Conservation (phyloP, 2,797 vertebrate genomes). For the Passerculus sandwichensis region DNA sequence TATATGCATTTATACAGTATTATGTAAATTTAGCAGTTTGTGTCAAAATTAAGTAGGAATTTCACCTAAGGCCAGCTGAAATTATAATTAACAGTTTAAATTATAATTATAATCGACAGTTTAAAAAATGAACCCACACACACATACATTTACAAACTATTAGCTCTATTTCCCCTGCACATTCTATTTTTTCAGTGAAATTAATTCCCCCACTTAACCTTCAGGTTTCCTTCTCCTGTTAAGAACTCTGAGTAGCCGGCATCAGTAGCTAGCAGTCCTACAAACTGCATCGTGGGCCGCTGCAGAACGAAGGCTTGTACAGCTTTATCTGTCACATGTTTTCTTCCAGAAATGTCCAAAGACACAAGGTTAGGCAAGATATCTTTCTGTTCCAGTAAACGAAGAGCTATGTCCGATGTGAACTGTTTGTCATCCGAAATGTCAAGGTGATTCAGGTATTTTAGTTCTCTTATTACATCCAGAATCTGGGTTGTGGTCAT, state of each 20-base stretch:
- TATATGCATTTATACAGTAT: neutral
- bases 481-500: slow-evolving; percentile 96
- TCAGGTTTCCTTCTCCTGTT: slow-evolving; percentile 91
- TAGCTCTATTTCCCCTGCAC: neutral
- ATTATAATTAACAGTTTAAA: too few species aligned
- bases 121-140: neutral
- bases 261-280: slow-evolving; percentile 95
- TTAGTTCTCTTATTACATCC: slow-evolving; percentile 84
- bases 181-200: neutral
- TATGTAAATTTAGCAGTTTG: neutral
- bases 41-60: neutral
- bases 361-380: slow-evolving; percentile 92
- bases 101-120: neutral
- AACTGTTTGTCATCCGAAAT: slow-evolving; percentile 99
- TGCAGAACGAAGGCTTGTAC: slow-evolving; percentile 90
- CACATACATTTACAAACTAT: neutral
- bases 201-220: slow-evolving; percentile 79
- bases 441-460: slow-evolving; percentile 89
- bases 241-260: slow-evolving; percentile 96
- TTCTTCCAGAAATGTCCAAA: slow-evolving; percentile 94
- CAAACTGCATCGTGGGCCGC: slow-evolving; percentile 94
- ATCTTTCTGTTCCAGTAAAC: slow-evolving; percentile 89
- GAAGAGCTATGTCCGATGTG: slow-evolving; percentile 95
- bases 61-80: neutral
- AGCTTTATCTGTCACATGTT: slow-evolving; percentile 92